Evolutionary conservation across 1,140 invertebrate genomes (phyloP).

Genomic region (Dreissena polymorpha): DNA sequence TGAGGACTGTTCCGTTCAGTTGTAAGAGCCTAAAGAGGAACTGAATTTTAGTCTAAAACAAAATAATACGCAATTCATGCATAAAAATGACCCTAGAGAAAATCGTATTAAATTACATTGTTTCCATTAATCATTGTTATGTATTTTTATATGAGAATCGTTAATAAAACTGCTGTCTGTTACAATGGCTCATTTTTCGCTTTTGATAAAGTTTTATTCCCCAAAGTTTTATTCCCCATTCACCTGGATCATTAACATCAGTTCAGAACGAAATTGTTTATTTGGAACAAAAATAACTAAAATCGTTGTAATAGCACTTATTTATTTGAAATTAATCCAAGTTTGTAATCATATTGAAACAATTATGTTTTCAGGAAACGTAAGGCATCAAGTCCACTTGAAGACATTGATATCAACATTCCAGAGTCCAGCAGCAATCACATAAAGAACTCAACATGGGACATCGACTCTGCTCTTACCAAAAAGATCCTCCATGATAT

Average conservation of each 20-base stretch:
- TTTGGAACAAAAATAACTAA: not conserved
- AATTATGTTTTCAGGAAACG: slow-evolving; percentile 58
- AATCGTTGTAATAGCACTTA: not conserved
- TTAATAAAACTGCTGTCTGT: too few species aligned
- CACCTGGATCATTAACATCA: not conserved
- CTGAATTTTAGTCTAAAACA: too few species aligned
- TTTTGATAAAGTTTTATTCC: not conserved
- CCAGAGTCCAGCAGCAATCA: not conserved
- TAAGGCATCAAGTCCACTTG: slow-evolving; percentile 46
- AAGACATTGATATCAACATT: not conserved
- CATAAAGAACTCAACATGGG: slow-evolving; percentile 33
- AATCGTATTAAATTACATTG: too few species aligned
- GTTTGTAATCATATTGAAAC: not conserved
- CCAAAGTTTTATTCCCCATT: not conserved
- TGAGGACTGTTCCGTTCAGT: not conserved
- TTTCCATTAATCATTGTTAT: too few species aligned
- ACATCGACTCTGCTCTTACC: slow-evolving; percentile 39
- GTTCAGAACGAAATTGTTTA: not conserved
- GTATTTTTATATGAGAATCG: too few species aligned
- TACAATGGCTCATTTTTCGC: not conserved
- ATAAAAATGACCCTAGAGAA: too few species aligned
- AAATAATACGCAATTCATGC: too few species aligned
- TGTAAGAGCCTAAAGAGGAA: too few species aligned
- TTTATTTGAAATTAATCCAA: not conserved
- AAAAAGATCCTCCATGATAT: slow-evolving; percentile 60